Percentiles rank a stretch among this genome's conserved stretches.
phyloP scores from a whole-genome alignment of 2,888 invertebrate species.

The Stenotaenia linearis region DNA sequence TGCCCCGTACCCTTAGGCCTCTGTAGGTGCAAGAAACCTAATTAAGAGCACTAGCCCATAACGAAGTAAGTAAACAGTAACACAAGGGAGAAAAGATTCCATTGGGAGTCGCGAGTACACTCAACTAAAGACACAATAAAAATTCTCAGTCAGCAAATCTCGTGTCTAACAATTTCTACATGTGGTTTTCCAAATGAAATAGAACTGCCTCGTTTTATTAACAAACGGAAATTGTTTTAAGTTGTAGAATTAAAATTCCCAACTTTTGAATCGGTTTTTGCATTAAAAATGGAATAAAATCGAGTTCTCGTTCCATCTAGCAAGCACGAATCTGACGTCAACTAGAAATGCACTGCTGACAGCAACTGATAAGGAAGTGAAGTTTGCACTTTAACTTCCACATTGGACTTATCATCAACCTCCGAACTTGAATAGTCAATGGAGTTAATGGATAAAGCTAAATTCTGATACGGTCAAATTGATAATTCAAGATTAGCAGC shows the following conservation, averaged over 20 bases:
- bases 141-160: background rate
- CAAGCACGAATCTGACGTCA: background rate
- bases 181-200: background rate
- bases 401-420: background rate
- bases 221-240: too few relatives aligned
- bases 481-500: background rate
- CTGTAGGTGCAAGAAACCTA: constrained; percentile 15
- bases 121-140: background rate
- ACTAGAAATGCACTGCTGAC: constrained; percentile 4
- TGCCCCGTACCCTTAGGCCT: constrained; percentile 19
- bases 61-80: constrained; percentile 15
- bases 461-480: background rate
- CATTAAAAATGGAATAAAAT: background rate
- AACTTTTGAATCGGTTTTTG: too few relatives aligned
- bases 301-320: background rate
- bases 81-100: constrained; percentile 7
- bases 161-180: background rate
- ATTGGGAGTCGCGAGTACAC: background rate
- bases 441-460: background rate
- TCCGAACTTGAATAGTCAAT: background rate
- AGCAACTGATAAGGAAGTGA: constrained; percentile 9
- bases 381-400: constrained; percentile 14
- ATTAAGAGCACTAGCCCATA: constrained; percentile 17
- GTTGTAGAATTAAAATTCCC: too few relatives aligned
- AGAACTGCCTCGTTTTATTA: too few relatives aligned